phyloP scores from a whole-genome alignment of 2,113 vertebrate species.

The Sisor rabdophorus region DNA sequence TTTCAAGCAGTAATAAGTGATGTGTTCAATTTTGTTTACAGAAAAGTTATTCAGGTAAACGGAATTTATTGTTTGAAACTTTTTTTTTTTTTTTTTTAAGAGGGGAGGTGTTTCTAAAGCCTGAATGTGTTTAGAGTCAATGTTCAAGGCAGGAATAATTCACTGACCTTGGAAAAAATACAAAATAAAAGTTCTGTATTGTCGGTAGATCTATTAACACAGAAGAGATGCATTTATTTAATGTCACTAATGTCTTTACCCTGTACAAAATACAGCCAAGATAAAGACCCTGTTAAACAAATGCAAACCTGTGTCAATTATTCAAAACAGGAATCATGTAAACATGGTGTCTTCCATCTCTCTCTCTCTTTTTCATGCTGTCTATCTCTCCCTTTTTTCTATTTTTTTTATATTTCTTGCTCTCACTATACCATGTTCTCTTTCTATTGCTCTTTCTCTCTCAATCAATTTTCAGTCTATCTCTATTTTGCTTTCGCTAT shows the following conservation, averaged over 20 bases:
- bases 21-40: conserved; percentile 17
- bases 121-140: background rate
- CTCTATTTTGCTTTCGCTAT: too few species aligned
- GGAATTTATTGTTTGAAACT: background rate
- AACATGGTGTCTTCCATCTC: background rate
- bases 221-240: background rate
- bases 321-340: conserved; percentile 17
- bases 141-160: background rate
- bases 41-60: background rate
- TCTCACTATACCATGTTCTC: too few species aligned
- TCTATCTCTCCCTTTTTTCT: too few species aligned
- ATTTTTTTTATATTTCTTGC: too few species aligned
- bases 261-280: background rate
- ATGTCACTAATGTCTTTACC: background rate
- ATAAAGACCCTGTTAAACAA: background rate
- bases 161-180: background rate
- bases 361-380: conserved; percentile 1
- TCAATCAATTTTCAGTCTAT: too few species aligned
- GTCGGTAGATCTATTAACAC: background rate
- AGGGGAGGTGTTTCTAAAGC: background rate
- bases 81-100: background rate
- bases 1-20: conserved; percentile 11
- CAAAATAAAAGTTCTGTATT: background rate
- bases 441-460: too few species aligned
- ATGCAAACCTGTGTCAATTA: background rate